These are phyloP conservation scores for Drosophila persimilis DNA, from an alignment of 1,140 invertebrate species.

Conservation along the genomic window DNA sequence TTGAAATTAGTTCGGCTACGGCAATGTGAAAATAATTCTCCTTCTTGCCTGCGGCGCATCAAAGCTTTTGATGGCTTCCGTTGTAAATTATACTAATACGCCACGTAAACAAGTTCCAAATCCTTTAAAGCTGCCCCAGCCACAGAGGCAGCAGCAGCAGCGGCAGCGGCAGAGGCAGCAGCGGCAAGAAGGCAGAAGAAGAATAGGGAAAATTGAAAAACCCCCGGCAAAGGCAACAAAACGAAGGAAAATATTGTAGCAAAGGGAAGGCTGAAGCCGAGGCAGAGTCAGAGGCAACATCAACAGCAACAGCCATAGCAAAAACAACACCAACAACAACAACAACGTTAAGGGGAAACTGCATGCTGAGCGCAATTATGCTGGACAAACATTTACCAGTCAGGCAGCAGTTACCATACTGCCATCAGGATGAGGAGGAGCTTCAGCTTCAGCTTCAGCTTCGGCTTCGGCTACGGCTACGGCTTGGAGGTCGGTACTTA, in stretches of 20 bases:
- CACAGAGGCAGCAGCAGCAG: constrained; percentile 17
- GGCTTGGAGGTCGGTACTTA: constrained; percentile 60
- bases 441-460: too few relatives aligned
- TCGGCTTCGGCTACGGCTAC: too few relatives aligned
- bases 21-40: constrained; percentile 68
- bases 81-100: constrained; percentile 75
- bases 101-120: constrained; percentile 77
- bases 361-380: constrained; percentile 80
- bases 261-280: constrained; percentile 20
- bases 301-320: background rate
- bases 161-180: constrained; percentile 11
- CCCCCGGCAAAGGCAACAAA: constrained; percentile 3
- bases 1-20: constrained; percentile 60
- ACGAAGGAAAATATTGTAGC: constrained; percentile 28
- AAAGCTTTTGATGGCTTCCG: constrained; percentile 76
- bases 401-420: constrained; percentile 19
- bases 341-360: constrained; percentile 52
- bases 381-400: constrained; percentile 79
- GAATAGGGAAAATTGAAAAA: constrained; percentile 25
- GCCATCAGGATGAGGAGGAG: too few relatives aligned
- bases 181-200: constrained; percentile 1
- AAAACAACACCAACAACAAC: background rate
- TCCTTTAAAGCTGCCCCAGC: constrained; percentile 69
- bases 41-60: constrained; percentile 62
- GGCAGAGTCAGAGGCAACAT: constrained; percentile 10